Base-by-base conservation (phyloP, 2,888 invertebrate genomes). In the Alviniconcha strummeri region DNA sequence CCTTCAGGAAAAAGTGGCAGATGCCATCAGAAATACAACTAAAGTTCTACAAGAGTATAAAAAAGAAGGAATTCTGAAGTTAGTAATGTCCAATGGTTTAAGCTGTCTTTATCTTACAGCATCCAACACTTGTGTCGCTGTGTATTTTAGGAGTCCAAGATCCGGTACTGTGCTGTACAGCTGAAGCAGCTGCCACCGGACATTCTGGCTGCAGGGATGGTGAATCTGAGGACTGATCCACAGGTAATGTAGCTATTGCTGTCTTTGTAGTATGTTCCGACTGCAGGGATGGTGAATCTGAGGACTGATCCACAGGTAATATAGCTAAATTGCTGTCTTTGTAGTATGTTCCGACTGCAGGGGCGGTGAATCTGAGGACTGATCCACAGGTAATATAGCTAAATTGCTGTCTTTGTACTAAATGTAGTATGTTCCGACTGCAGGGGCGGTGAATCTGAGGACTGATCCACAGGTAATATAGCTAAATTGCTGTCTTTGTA, bases 221-320 rank as follows among this genome's bases (percentile, higher is more conserved):
- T 77, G 57, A 57, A 77, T 36, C n/a, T 77, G 11, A 77, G n/a
- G 77, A 77, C 19, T 57, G 57, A 57, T 19, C 57, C 77, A 11
- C 77, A 77, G 77, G 77, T 77, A 77, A 15, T 69, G 6, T 69
- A 36, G 36, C 36, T 36, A 3, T 36, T 36, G 36, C 36, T 3
- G 3, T 36, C 36, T 36, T 36, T 36, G 36, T 36, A 36, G 36
- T 36, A 36, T 36, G 36, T 77, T 77, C 17, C n/a, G 19, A 9
- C 9, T 19, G 57, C 57, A 19, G 77, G 77, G 19, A 77, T 19
- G 57, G n/a, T 77, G 57, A n/a, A 77, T 36, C n/a, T 77, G 11
- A 77, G n/a, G 77, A 77, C 19, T 57, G 57, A 57, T 19, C 57
- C 77, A 11, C 77, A 77, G 77, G 77, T 77, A 77, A 15, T 69